A percentile compares a stretch with the other conserved stretches of the same genome.
phyloP scores from a whole-genome alignment of 2,113 vertebrate species.

The Micromys minutus region DNA sequence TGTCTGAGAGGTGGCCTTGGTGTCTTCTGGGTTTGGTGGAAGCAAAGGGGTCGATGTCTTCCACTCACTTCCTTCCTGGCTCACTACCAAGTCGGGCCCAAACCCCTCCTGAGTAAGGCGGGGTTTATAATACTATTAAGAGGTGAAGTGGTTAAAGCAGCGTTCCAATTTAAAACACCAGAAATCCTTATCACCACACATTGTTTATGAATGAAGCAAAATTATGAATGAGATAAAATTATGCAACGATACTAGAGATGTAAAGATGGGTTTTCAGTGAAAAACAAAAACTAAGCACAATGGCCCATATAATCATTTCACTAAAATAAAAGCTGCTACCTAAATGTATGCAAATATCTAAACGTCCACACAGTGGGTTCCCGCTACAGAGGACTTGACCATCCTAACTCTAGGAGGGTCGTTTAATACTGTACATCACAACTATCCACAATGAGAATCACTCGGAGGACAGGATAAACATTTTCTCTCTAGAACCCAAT shows the following conservation, averaged over 20 bases:
- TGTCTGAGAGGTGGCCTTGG: neutral
- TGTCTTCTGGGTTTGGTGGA: neutral
- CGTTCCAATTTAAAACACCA: neutral
- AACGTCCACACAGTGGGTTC: neutral
- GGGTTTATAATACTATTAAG: neutral
- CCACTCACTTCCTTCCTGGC: neutral
- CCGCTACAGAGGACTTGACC: neutral
- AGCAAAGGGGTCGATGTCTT: neutral
- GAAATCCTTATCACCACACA: neutral
- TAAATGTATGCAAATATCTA: neutral
- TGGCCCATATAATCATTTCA: neutral
- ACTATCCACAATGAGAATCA: neutral
- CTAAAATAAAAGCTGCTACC: constrained; percentile 7
- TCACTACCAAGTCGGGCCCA: neutral
- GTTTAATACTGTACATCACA: neutral
- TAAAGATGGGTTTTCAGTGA: neutral
- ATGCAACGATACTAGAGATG: neutral
- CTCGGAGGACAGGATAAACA: neutral
- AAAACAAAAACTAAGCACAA: neutral
- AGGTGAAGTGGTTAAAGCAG: neutral
- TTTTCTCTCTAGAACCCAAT: neutral
- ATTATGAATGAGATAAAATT: neutral
- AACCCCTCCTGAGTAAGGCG: neutral
- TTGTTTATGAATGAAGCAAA: neutral
- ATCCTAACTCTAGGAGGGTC: neutral